Percentiles rank a stretch among this genome's conserved stretches.
Evolutionary conservation across 2,113 vertebrate species (phyloP).

Genomic region (Anseranas semipalmata): DNA sequence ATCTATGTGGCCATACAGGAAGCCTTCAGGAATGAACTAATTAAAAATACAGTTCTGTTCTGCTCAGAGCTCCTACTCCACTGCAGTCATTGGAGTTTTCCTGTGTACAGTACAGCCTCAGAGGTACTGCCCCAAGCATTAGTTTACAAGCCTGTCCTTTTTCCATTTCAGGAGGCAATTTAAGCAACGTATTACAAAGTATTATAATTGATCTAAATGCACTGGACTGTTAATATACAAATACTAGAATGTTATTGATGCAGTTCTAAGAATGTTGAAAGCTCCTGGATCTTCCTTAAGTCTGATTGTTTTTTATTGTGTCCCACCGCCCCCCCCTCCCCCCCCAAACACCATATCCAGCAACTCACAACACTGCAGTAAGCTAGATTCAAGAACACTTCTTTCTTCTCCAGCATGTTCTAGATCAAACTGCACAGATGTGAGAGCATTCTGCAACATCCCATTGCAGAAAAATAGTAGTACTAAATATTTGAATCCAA

Average conservation of each 20-base stretch:
- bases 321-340: too few relatives aligned
- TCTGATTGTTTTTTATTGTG: not conserved
- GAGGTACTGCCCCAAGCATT: not conserved
- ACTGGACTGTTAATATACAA: not conserved
- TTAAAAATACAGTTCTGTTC: not conserved
- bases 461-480: not conserved
- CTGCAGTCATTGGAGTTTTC: not conserved
- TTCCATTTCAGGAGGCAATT: not conserved
- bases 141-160: not conserved
- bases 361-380: not conserved
- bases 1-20: not conserved
- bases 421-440: not conserved
- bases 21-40: not conserved
- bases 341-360: not conserved
- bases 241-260: not conserved
- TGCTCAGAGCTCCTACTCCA: not conserved
- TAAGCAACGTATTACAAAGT: not conserved
- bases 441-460: not conserved
- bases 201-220: not conserved
- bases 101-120: not conserved
- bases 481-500: not conserved
- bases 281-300: not conserved
- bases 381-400: not conserved
- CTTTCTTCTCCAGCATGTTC: not conserved
- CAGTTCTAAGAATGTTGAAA: not conserved